A percentile compares a stretch with the other conserved stretches of the same genome.
These are phyloP conservation scores for Folsomia candida DNA, from an alignment of 2,888 invertebrate genomes.

Conservation along the genomic window DNA sequence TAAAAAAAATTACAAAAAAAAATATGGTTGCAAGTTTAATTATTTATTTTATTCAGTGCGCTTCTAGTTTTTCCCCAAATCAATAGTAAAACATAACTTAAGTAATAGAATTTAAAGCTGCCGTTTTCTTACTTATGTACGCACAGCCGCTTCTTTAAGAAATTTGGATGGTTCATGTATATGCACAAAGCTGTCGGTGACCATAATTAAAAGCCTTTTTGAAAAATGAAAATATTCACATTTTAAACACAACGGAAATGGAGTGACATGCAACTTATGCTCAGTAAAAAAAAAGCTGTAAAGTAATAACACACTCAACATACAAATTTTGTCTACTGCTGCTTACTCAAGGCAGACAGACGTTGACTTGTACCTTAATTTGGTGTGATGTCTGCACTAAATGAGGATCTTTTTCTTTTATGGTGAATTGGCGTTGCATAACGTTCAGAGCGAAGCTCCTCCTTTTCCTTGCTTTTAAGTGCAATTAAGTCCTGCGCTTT, in stretches of 20 bases:
- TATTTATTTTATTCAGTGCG: too few relatives aligned
- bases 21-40: too few relatives aligned
- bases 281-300: background rate
- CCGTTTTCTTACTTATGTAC: too few relatives aligned
- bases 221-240: background rate
- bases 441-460: constrained; percentile 48
- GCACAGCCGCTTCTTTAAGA: too few relatives aligned
- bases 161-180: too few relatives aligned
- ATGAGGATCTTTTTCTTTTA: constrained; percentile 26
- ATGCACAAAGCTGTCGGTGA: background rate
- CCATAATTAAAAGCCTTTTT: background rate
- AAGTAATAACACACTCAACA: background rate
- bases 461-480: constrained; percentile 49
- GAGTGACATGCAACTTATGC: background rate
- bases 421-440: constrained; percentile 35
- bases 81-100: too few relatives aligned
- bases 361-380: background rate
- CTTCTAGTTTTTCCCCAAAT: too few relatives aligned
- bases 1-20: too few relatives aligned
- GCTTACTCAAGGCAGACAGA: background rate
- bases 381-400: constrained; percentile 6
- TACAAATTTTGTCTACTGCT: background rate
- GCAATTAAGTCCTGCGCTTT: constrained; percentile 50
- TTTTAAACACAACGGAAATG: background rate
- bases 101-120: too few relatives aligned